Percentiles rank a stretch among this genome's conserved stretches.
These are phyloP conservation scores for Panulirus ornatus DNA, from an alignment of 1,140 invertebrate genomes.

Conservation along the genomic window DNA sequence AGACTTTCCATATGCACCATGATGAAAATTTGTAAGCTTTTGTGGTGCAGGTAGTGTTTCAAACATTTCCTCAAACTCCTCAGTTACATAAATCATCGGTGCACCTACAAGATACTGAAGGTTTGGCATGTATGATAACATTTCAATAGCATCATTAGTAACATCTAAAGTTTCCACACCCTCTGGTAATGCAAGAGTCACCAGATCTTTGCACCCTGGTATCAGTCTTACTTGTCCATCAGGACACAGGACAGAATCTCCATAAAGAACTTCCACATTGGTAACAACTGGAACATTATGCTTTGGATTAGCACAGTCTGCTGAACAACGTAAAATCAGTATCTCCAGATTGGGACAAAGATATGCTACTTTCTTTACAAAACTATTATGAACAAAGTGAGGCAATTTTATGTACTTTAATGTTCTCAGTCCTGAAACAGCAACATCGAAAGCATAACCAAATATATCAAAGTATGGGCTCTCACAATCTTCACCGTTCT, in stretches of 20 bases:
- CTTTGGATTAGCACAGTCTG: slow-evolving; percentile 55
- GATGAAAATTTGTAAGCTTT: slow-evolving; percentile 57
- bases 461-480: slow-evolving; percentile 58
- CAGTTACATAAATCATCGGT: slow-evolving; percentile 62
- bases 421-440: slow-evolving; percentile 37
- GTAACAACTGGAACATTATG: slow-evolving; percentile 34
- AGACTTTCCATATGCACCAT: slow-evolving; percentile 39
- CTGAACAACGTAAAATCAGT: slow-evolving; percentile 56
- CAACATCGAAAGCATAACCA: slow-evolving; percentile 41
- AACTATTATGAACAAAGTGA: slow-evolving; percentile 65
- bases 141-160: slow-evolving; percentile 50
- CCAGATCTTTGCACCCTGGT: slow-evolving; percentile 47
- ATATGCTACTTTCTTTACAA: slow-evolving; percentile 56
- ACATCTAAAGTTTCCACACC: slow-evolving; percentile 48
- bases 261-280: slow-evolving; percentile 57
- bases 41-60: slow-evolving; percentile 19
- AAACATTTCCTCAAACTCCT: slow-evolving; percentile 56
- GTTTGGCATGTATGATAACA: slow-evolving; percentile 58
- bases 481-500: slow-evolving; percentile 26
- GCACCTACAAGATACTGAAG: slow-evolving; percentile 58
- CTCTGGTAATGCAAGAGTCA: slow-evolving; percentile 57
- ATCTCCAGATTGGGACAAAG: slow-evolving; percentile 57
- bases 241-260: slow-evolving; percentile 5
- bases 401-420: slow-evolving; percentile 56
- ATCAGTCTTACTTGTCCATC: slow-evolving; percentile 36